These are phyloP conservation scores for Scopus umbretta DNA, from an alignment of 2,113 vertebrate genomes.

Conservation along the genomic window DNA sequence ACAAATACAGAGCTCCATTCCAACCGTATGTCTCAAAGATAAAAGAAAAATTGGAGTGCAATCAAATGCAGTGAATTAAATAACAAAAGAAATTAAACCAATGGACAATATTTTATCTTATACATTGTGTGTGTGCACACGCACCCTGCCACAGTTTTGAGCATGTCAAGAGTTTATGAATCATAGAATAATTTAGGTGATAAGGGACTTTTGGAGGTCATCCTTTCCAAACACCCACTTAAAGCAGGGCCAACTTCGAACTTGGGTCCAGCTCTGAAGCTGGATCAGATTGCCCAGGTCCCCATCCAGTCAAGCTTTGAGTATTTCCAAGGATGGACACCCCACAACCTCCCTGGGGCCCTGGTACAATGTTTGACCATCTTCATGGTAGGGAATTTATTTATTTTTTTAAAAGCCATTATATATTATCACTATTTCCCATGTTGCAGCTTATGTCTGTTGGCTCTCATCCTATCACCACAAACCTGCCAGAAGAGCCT, in stretches of 20 bases:
- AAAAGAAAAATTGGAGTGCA: slow-evolving; percentile 20
- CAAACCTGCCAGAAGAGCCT: background rate
- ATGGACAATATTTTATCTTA: background rate
- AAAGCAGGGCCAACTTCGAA: background rate
- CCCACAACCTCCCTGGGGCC: background rate
- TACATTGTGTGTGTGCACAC: background rate
- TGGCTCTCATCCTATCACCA: background rate
- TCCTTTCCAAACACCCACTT: background rate
- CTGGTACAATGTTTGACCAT: background rate
- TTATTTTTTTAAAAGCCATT: background rate
- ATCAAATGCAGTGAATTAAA: slow-evolving; percentile 25
- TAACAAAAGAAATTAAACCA: slow-evolving; percentile 23
- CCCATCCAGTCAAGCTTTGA: background rate
- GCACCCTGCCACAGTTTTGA: background rate
- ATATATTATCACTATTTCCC: background rate
- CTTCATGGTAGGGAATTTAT: background rate
- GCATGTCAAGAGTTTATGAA: background rate
- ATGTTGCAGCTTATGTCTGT: background rate
- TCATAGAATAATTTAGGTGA: background rate
- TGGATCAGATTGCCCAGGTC: background rate
- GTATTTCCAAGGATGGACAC: background rate
- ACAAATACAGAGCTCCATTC: slow-evolving; percentile 32
- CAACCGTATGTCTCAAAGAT: slow-evolving; percentile 34
- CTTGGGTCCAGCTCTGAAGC: background rate
- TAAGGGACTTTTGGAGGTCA: background rate